These are phyloP conservation scores for Sphenopsis melanotis DNA, from an alignment of 2,797 vertebrate genomes.

Conservation along the genomic window DNA sequence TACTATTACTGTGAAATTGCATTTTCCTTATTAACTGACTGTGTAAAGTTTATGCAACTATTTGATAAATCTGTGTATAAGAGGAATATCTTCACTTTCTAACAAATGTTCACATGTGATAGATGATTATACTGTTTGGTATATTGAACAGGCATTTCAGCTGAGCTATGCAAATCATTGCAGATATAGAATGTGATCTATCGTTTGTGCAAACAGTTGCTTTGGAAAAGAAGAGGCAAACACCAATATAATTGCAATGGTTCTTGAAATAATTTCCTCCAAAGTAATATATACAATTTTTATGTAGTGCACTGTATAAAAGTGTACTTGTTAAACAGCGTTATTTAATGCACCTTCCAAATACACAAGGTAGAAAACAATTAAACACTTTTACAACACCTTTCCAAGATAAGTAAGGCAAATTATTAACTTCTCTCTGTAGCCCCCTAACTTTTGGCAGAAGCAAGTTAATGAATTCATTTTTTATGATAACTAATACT, in stretches of 20 bases:
- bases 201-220: neutral
- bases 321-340: neutral
- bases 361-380: neutral
- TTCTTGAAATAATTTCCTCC: neutral
- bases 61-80: neutral
- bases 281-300: neutral
- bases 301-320: neutral
- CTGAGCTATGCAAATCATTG: neutral
- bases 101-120: neutral
- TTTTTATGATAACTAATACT: neutral
- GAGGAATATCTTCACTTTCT: neutral
- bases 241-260: neutral
- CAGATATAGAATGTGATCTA: neutral
- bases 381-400: neutral
- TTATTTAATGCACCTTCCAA: neutral
- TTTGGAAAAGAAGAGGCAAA: neutral
- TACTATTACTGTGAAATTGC: neutral
- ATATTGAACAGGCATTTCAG: neutral
- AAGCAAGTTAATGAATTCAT: neutral
- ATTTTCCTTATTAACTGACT: neutral
- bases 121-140: neutral
- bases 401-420: neutral
- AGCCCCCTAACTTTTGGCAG: neutral
- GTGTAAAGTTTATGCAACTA: neutral
- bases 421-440: neutral